Evolutionary conservation across 2,113 vertebrate genomes (phyloP).

Genomic region (Turnix velox): DNA sequence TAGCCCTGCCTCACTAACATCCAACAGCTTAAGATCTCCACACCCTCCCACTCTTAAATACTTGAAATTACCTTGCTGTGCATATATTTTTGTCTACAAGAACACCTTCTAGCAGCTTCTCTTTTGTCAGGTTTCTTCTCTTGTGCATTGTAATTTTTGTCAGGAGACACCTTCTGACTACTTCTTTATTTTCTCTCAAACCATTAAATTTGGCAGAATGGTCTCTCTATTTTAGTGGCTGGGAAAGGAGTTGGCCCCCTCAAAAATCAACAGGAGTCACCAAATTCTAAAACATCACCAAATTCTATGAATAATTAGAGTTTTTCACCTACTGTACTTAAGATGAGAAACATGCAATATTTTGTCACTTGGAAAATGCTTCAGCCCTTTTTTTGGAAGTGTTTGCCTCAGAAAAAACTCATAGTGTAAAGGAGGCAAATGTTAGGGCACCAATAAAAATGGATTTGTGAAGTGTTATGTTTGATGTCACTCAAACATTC

Average conservation of each 20-base stretch:
- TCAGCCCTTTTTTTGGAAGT: not conserved
- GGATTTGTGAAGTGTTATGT: not conserved
- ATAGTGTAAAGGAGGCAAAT: not conserved
- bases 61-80: not conserved
- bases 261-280: not conserved
- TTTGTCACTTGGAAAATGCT: not conserved
- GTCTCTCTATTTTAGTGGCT: not conserved
- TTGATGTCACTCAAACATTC: not conserved
- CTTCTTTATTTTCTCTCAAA: not conserved
- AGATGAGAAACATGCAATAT: not conserved
- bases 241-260: not conserved
- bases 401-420: not conserved
- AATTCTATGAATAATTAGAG: too few species aligned
- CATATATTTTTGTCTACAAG: constrained; percentile 10
- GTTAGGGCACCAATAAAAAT: not conserved
- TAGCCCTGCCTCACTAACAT: not conserved
- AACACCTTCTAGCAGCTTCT: not conserved
- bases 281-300: not conserved
- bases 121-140: constrained; percentile 22
- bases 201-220: not conserved
- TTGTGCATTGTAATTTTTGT: constrained; percentile 18
- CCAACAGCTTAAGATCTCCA: not conserved
- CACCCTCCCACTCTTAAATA: not conserved
- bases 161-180: not conserved
- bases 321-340: not conserved